A percentile compares a stretch with the other conserved stretches of the same genome.
Evolutionary conservation across 2,797 vertebrate genomes (phyloP).

Genomic region (Coreius guichenoti): DNA sequence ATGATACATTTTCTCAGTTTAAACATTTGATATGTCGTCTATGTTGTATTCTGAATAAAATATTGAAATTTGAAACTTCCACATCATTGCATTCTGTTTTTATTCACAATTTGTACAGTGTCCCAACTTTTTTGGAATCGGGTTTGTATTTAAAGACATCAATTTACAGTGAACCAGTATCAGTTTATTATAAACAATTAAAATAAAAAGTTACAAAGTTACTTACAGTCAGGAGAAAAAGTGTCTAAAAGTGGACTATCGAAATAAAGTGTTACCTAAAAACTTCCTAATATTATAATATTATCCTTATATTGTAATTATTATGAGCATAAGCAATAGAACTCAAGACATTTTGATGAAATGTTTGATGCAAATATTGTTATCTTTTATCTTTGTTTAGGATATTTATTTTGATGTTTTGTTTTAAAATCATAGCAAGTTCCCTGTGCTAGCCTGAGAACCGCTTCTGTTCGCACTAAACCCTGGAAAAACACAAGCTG

Average conservation of each 20-base stretch:
- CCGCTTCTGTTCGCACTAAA: constrained; percentile 20
- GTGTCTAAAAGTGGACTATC: not conserved
- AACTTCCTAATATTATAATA: too few relatives aligned
- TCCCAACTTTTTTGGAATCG: too few relatives aligned
- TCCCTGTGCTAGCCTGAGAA: not conserved
- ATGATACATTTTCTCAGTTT: too few relatives aligned
- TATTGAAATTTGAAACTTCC: too few relatives aligned
- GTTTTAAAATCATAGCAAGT: not conserved
- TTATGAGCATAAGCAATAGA: not conserved
- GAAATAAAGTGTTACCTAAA: too few relatives aligned
- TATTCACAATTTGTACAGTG: too few relatives aligned
- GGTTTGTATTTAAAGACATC: not conserved
- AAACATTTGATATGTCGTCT: too few relatives aligned
- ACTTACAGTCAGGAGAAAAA: not conserved
- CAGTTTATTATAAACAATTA: not conserved
- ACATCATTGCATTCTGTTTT: too few relatives aligned
- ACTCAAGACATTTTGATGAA: not conserved
- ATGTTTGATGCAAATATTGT: not conserved
- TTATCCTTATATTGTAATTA: not conserved
- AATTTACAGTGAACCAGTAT: not conserved
- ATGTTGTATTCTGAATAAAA: too few relatives aligned
- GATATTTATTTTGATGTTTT: not conserved
- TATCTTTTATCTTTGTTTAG: not conserved
- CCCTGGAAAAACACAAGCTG: constrained; percentile 16
- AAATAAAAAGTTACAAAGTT: not conserved